Evolutionary conservation across 2,797 vertebrate genomes (phyloP).

Genomic region (Eurystomus glaucurus): DNA sequence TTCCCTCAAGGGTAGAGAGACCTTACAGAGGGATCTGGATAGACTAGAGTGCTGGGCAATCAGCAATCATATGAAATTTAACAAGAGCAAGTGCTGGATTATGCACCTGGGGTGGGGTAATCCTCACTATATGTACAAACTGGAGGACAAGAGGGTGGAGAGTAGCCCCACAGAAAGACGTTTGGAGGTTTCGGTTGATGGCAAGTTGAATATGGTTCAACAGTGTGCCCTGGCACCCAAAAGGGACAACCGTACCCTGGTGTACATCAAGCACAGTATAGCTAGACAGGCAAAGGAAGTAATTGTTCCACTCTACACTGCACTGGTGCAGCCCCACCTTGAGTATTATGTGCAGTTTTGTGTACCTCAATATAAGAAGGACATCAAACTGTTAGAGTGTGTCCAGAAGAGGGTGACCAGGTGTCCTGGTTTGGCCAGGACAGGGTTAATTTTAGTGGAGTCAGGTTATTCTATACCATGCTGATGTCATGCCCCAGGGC

Average conservation of each 20-base stretch:
- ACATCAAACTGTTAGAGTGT: neutral
- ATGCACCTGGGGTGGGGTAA: fast-evolving
- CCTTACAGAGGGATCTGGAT: neutral
- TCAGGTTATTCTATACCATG: too few relatives aligned
- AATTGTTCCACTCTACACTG: neutral
- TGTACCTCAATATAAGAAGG: neutral
- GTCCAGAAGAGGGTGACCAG: fast-evolving
- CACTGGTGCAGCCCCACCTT: neutral
- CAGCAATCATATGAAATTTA: neutral
- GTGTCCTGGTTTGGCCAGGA: too few relatives aligned
- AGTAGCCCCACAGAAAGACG: neutral
- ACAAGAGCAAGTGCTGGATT: neutral
- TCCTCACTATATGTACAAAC: neutral
- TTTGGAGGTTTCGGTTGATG: neutral
- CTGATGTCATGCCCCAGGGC: too few relatives aligned
- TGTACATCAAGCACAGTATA: neutral
- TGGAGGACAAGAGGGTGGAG: neutral
- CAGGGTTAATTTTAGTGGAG: too few relatives aligned
- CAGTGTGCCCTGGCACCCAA: neutral
- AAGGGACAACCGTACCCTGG: neutral
- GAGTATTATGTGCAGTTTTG: neutral
- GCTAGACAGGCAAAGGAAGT: fast-evolving
- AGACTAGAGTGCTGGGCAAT: neutral
- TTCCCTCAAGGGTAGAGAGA: fast-evolving
- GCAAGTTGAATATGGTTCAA: neutral